Conservation (phyloP, 2,113 vertebrate species). For the Oenanthe oenanthe region DNA sequence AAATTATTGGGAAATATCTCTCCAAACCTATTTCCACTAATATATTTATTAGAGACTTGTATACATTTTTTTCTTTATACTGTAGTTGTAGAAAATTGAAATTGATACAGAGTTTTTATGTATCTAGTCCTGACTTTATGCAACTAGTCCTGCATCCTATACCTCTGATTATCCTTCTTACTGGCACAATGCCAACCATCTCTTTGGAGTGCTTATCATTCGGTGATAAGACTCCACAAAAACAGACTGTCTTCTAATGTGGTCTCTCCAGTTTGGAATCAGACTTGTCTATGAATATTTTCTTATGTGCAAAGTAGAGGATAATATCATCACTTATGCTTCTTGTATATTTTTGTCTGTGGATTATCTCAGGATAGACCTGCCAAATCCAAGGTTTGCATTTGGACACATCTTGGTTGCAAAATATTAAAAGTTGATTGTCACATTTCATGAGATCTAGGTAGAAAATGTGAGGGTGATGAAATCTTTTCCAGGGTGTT, state of each 20-base stretch:
- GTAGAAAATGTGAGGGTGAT: background rate
- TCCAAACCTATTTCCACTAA: constrained; percentile 51
- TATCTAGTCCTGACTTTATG: background rate
- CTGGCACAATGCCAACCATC: background rate
- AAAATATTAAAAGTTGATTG: background rate
- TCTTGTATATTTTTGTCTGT: background rate
- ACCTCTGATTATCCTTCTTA: background rate
- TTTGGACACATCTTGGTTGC: background rate
- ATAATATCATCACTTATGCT: background rate
- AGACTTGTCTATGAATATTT: background rate
- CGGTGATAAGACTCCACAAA: background rate
- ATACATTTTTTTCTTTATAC: background rate
- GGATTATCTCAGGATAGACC: background rate
- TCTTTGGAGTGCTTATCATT: background rate
- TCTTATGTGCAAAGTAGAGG: background rate
- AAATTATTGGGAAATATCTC: constrained; percentile 33
- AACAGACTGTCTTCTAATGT: background rate
- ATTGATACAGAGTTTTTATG: background rate
- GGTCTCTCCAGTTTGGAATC: background rate
- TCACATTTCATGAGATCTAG: background rate
- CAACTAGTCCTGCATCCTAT: background rate
- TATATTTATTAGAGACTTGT: constrained; percentile 36
- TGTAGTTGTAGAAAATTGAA: background rate
- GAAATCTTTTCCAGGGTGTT: background rate
- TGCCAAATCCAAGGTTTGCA: background rate